Evolutionary conservation across 2,113 vertebrate species (phyloP).

Genomic region (Xiphorhynchus elegans): DNA sequence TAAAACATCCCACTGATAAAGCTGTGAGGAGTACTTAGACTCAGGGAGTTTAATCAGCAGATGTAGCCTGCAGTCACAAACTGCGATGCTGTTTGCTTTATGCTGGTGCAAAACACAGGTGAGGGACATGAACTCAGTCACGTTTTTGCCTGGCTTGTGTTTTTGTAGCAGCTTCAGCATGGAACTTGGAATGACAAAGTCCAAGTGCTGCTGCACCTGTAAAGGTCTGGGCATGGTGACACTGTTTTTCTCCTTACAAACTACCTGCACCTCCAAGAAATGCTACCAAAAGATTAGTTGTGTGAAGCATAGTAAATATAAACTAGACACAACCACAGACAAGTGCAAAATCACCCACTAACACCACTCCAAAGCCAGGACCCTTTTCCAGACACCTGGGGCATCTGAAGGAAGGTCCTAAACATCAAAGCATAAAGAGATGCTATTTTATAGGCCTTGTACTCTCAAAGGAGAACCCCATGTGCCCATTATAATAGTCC

Average conservation of each 20-base stretch:
- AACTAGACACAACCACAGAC: not conserved
- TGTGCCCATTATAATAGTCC: conserved; percentile 8
- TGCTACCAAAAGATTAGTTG: not conserved
- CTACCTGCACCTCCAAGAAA: not conserved
- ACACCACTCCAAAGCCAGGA: not conserved
- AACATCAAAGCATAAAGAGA: conserved; percentile 1
- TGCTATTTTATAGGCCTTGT: not conserved
- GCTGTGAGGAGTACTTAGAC: not conserved
- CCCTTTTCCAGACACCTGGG: not conserved
- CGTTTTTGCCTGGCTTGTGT: not conserved
- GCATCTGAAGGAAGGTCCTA: not conserved
- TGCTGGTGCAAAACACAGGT: not conserved
- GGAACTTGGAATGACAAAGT: not conserved
- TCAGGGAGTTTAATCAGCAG: not conserved
- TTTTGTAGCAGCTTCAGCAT: not conserved
- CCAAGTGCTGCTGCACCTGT: not conserved
- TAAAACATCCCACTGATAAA: not conserved
- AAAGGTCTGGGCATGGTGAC: not conserved
- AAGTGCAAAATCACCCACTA: not conserved
- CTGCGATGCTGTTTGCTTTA: not conserved
- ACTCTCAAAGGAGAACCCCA: not conserved
- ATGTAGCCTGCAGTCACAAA: not conserved
- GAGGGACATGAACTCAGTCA: not conserved
- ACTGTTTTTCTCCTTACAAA: not conserved
- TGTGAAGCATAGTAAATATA: not conserved